These are phyloP conservation scores for Helogale parvula DNA, from an alignment of 2,113 vertebrate genomes.

Conservation along the genomic window DNA sequence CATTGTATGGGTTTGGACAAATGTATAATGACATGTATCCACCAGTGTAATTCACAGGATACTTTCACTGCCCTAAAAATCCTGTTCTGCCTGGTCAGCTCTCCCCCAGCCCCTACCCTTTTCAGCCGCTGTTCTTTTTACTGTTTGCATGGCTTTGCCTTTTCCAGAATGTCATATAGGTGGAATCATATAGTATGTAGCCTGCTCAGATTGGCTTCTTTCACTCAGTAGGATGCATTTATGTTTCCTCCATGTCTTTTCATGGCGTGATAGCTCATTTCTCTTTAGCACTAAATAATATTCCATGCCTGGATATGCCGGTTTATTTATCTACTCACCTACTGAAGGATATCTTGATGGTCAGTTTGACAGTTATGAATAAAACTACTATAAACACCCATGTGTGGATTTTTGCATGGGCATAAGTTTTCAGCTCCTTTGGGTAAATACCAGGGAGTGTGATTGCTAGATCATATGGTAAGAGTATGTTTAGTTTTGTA, in stretches of 20 bases:
- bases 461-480: neutral
- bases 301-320: neutral
- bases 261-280: neutral
- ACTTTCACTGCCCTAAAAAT: neutral
- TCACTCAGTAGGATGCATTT: neutral
- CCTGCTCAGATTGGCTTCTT: neutral
- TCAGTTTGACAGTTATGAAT: neutral
- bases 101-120: neutral
- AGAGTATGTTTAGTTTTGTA: neutral
- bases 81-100: neutral
- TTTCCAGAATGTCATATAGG: neutral
- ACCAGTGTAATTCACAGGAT: neutral
- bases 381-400: neutral
- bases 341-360: neutral
- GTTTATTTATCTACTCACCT: neutral
- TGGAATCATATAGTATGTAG: neutral
- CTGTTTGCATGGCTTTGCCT: neutral
- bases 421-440: neutral
- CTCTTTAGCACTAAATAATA: neutral
- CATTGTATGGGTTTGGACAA: neutral
- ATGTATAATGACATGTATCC: neutral
- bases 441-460: neutral
- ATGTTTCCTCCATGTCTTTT: neutral
- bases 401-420: neutral
- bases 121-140: neutral